phyloP scores from a whole-genome alignment of 2,888 invertebrate genomes.

The Dinocampus coccinellae region DNA sequence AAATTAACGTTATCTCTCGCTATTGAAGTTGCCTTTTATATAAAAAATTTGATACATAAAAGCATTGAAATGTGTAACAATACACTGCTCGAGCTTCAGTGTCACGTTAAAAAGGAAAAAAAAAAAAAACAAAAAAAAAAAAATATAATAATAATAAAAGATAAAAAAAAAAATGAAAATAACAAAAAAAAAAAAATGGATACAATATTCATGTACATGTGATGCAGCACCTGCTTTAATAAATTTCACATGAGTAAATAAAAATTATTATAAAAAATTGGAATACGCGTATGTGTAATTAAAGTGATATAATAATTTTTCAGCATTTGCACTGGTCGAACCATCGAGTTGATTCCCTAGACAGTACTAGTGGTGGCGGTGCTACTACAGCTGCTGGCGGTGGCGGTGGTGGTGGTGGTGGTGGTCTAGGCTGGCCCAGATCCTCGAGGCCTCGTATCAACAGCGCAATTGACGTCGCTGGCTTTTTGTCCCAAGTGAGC shows the following conservation, averaged over 20 bases:
- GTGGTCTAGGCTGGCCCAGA: constrained; percentile 73
- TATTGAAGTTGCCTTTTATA: neutral
- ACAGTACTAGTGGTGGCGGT: constrained; percentile 54
- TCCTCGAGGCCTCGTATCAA: constrained; percentile 83
- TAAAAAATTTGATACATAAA: neutral
- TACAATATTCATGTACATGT: neutral
- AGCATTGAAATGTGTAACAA: neutral
- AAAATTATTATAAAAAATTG: no score
- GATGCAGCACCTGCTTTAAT: neutral
- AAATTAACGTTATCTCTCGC: neutral
- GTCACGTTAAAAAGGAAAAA: no score
- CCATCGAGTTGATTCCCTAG: constrained; percentile 67
- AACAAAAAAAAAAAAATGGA: neutral
- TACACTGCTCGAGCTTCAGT: neutral
- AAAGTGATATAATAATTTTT: constrained; percentile 52
- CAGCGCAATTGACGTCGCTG: constrained; percentile 84
- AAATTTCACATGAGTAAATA: neutral
- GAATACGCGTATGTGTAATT: neutral
- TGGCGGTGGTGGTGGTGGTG: constrained; percentile 68
- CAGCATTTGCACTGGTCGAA: constrained; percentile 81
- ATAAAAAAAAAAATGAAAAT: no score
- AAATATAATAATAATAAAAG: no score
- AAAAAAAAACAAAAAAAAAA: no score
- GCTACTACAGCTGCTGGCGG: constrained; percentile 26
- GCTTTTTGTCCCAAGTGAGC: constrained; percentile 77